Evolutionary conservation across 2,113 vertebrate genomes (phyloP).

Genomic region (Pangasianodon hypophthalmus): DNA sequence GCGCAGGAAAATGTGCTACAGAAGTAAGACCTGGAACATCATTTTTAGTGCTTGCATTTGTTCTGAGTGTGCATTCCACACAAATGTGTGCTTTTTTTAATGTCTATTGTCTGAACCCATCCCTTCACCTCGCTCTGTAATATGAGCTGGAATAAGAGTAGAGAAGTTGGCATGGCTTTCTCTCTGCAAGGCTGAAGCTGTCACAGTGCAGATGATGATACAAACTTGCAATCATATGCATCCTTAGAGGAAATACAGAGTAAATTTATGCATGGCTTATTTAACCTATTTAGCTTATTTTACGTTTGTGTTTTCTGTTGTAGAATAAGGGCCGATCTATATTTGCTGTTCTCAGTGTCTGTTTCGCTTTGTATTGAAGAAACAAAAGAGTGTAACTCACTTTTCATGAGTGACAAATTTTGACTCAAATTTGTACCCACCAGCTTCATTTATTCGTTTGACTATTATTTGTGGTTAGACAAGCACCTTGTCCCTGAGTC

Average conservation of each 20-base stretch:
- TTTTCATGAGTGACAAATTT: background rate
- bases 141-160: background rate
- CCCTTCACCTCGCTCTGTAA: background rate
- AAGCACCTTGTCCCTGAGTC: background rate
- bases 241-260: conserved; percentile 41
- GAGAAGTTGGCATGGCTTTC: background rate
- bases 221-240: conserved; percentile 45
- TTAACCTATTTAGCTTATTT: too few species aligned
- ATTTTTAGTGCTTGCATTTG: background rate
- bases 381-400: background rate
- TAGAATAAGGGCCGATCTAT: background rate
- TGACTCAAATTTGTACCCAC: background rate
- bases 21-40: conserved; percentile 77
- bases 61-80: background rate
- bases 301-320: background rate
- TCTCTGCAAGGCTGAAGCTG: background rate
- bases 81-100: background rate
- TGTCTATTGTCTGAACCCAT: conserved; percentile 1
- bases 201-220: conserved; percentile 54
- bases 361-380: background rate
- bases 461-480: background rate
- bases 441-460: background rate
- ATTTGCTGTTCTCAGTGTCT: background rate
- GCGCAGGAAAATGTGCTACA: conserved; percentile 99
- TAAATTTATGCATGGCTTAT: conserved; percentile 51